A percentile compares a stretch with the other conserved stretches of the same genome.
phyloP scores from a whole-genome alignment of 2,797 vertebrate species.

The Macrochelys suwanniensis region DNA sequence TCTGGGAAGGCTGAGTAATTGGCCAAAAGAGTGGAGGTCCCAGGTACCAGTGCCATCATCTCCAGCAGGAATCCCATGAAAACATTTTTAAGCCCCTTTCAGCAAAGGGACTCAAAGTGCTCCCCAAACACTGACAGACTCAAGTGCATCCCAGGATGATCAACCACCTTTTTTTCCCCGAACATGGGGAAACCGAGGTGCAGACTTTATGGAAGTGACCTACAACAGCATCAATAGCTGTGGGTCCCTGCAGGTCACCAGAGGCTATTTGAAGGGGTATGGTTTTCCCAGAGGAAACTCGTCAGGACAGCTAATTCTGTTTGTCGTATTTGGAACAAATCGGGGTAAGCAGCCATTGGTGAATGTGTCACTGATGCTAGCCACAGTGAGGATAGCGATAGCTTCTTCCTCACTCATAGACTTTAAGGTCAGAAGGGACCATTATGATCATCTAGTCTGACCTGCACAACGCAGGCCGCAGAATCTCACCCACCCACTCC shows the following conservation, averaged over 20 bases:
- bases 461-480: no score
- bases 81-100: neutral
- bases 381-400: neutral
- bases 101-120: neutral
- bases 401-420: neutral
- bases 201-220: neutral
- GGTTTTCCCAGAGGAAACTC: neutral
- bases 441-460: no score
- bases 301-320: neutral
- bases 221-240: neutral
- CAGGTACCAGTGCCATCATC: neutral
- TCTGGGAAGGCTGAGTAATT: neutral
- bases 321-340: neutral
- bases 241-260: no score
- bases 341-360: neutral
- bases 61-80: neutral
- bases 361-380: neutral
- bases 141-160: neutral
- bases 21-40: neutral
- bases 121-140: neutral
- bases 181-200: neutral
- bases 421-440: no score
- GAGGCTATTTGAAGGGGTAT: neutral
- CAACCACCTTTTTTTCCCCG: neutral
- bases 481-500: no score